Conservation (phyloP, 2,797 vertebrate species). For the Lacerta agilis region DNA sequence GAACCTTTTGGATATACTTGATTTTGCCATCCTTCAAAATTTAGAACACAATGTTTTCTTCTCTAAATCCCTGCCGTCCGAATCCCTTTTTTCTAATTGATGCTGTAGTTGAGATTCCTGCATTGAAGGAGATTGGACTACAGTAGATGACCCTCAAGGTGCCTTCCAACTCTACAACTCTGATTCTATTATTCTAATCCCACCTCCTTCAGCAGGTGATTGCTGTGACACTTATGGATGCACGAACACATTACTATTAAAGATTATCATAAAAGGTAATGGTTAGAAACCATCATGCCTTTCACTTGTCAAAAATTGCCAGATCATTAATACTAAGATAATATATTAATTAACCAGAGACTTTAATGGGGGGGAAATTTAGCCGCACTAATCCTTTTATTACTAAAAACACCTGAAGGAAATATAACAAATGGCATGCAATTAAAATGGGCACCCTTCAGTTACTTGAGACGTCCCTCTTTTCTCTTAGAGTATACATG, state of each 20-base stretch:
- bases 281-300: conserved; percentile 32
- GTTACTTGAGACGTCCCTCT: neutral
- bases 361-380: conserved; percentile 23
- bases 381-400: conserved; percentile 26
- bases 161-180: no score
- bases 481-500: neutral
- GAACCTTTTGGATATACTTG: neutral
- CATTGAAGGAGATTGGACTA: no score
- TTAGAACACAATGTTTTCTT: conserved; percentile 28
- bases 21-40: neutral
- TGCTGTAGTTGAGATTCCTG: no score
- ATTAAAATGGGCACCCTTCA: conserved; percentile 13
- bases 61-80: neutral
- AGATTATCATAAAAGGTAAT: conserved; percentile 45
- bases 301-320: conserved; percentile 38
- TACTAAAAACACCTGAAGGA: conserved; percentile 40
- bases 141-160: no score
- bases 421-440: conserved; percentile 7
- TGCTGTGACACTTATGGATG: neutral
- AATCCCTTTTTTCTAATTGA: neutral
- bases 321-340: conserved; percentile 23
- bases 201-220: conserved; percentile 11
- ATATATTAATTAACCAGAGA: conserved; percentile 20
- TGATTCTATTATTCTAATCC: conserved; percentile 1
- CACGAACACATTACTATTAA: conserved; percentile 29